Evolutionary conservation across 2,797 vertebrate genomes (phyloP).

Genomic region (Eulemur albifrons): DNA sequence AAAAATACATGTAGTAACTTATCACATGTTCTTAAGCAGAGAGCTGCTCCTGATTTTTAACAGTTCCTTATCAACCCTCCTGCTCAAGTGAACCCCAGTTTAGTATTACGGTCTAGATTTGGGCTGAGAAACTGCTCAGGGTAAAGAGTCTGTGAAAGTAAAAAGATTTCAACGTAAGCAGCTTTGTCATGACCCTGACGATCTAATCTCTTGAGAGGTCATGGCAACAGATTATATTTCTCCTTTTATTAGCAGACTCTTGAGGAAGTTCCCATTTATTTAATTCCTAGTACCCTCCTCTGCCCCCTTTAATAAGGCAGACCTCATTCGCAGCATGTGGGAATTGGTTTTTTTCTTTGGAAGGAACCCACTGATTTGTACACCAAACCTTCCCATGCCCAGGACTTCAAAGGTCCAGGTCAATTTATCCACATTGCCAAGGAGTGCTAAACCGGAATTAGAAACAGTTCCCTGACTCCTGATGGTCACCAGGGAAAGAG

Average conservation of each 20-base stretch:
- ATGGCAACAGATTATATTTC: conserved; percentile 41
- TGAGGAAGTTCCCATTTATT: neutral
- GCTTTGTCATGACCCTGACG: conserved; percentile 54
- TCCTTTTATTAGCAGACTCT: conserved; percentile 48
- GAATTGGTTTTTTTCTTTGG: neutral
- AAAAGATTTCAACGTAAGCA: conserved; percentile 46
- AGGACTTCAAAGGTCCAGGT: neutral
- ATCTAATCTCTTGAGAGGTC: conserved; percentile 59
- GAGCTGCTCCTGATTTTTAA: neutral
- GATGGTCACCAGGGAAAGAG: neutral
- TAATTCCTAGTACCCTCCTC: neutral
- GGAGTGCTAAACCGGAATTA: neutral
- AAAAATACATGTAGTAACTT: neutral
- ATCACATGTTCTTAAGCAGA: neutral
- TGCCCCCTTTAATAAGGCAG: neutral
- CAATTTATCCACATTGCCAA: neutral
- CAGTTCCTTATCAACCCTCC: neutral
- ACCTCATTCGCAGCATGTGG: neutral
- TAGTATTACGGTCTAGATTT: neutral
- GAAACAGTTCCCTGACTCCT: neutral
- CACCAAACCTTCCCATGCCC: neutral
- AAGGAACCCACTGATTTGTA: neutral
- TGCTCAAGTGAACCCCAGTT: neutral
- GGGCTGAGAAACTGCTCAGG: neutral
- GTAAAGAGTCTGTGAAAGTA: neutral